Percentiles rank a stretch among this genome's conserved stretches.
Evolutionary conservation across 2,113 vertebrate genomes (phyloP).

Genomic region (Calidris pygmaea): DNA sequence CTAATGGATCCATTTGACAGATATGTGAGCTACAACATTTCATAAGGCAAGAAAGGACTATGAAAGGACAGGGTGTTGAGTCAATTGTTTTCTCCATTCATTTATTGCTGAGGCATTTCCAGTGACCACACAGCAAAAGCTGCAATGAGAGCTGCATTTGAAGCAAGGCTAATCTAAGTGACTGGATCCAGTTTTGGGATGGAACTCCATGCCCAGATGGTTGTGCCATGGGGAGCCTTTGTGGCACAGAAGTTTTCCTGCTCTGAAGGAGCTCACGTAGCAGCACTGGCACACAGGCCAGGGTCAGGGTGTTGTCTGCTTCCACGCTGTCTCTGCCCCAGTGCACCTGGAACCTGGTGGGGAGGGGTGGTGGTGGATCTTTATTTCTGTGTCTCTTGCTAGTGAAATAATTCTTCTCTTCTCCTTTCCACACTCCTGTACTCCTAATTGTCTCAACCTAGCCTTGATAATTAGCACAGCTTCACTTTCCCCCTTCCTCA

Average conservation of each 20-base stretch:
- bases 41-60: slow-evolving; percentile 12
- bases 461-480: not conserved
- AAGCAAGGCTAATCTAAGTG: not conserved
- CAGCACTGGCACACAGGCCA: not conserved
- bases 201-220: not conserved
- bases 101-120: not conserved
- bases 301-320: not conserved
- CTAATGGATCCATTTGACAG: slow-evolving; percentile 7
- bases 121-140: not conserved
- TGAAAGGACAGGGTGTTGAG: not conserved
- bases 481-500: not conserved
- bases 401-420: not conserved
- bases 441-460: not conserved
- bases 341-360: not conserved
- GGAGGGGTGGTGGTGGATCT: not conserved
- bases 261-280: not conserved
- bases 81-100: not conserved
- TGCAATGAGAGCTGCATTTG: not conserved
- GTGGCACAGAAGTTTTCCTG: not conserved
- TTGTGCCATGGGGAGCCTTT: not conserved
- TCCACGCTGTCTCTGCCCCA: not conserved
- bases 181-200: not conserved
- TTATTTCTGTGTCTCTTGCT: not conserved
- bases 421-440: not conserved
- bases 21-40: slow-evolving; percentile 23